Evolutionary conservation across 92 coral and sea anemone genomes (phyloP), one percentile per base, ranked within the genome.

Genomic region (Blastomussa wellsi): DNA sequence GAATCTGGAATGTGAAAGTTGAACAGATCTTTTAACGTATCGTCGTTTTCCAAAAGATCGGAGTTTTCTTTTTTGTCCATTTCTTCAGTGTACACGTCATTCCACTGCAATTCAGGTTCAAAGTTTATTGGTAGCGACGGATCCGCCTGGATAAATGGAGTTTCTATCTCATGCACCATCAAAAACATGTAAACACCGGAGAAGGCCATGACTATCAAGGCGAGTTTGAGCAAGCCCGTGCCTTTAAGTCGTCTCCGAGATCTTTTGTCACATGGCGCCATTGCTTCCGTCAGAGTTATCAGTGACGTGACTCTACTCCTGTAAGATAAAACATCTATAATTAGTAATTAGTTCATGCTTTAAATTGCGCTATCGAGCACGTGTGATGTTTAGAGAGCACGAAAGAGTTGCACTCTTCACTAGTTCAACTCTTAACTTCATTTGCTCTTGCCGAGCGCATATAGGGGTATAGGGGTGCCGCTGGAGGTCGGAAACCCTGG

Each of bases 111-210:
- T 2, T 70, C 75, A 35, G 44, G 47, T 36, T 37, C 75, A 55
- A 29, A 14, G 33, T 42, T 76, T 29, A 29, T 36, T 47, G 69
- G 68, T n/a, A 72, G 22, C 15, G 24, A 7, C n/a, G 48, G 26
- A 24, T 68, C 77, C 10, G 44, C 44, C 20, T 49, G 33, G 14
- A 7, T 53, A 41, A 28, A 55, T 49, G 79, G 81, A 12, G 59
- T 74, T 31, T 83, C 87, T 31, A 83, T 19, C 12, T 28, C 36
- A 47, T 83, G 87, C 0, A 83, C 81, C 79, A 74, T 48, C 8
- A 83, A 28, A 75, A 83, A 83, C n/a, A 83, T 29, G 8, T n/a
- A 57, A 3, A 62, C 29, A 12, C 73, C 74, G 2, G 74, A 57
- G 20, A 74, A 7, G 4, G 48, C 44, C 4, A 47, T 44, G 0